phyloP scores from a whole-genome alignment of 2,113 vertebrate genomes.

The Sitta europaea region DNA sequence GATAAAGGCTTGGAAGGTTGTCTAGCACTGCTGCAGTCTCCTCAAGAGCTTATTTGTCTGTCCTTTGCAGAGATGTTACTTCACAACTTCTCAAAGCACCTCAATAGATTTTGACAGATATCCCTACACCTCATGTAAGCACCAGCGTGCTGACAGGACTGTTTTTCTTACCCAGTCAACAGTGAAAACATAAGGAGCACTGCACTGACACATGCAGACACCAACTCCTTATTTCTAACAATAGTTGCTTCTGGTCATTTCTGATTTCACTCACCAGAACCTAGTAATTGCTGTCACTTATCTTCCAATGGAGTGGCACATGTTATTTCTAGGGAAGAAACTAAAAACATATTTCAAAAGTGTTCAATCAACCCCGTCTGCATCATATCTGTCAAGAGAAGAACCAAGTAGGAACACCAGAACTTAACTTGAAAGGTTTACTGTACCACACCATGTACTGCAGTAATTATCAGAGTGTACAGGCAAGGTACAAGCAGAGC shows the following conservation, averaged over 20 bases:
- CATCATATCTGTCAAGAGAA: background rate
- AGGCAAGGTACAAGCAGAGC: background rate
- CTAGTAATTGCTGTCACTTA: background rate
- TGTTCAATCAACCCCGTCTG: background rate
- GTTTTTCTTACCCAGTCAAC: background rate
- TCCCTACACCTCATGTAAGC: background rate
- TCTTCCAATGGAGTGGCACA: background rate
- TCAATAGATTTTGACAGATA: background rate
- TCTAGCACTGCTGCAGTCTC: background rate
- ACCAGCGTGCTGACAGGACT: background rate
- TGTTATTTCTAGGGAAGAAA: background rate
- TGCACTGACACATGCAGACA: background rate
- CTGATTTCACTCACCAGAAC: background rate
- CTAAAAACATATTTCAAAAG: background rate
- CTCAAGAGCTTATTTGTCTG: rapidly evolving
- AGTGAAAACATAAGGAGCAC: background rate
- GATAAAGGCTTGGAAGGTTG: background rate
- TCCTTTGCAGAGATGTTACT: background rate
- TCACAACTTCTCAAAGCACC: background rate
- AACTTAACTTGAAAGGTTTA: background rate
- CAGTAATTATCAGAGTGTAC: background rate
- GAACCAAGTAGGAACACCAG: background rate
- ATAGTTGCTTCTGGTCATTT: background rate
- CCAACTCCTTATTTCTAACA: background rate
- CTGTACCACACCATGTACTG: background rate